These are phyloP conservation scores for Nerophis lumbriciformis DNA, from an alignment of 2,113 vertebrate genomes.

Conservation along the genomic window DNA sequence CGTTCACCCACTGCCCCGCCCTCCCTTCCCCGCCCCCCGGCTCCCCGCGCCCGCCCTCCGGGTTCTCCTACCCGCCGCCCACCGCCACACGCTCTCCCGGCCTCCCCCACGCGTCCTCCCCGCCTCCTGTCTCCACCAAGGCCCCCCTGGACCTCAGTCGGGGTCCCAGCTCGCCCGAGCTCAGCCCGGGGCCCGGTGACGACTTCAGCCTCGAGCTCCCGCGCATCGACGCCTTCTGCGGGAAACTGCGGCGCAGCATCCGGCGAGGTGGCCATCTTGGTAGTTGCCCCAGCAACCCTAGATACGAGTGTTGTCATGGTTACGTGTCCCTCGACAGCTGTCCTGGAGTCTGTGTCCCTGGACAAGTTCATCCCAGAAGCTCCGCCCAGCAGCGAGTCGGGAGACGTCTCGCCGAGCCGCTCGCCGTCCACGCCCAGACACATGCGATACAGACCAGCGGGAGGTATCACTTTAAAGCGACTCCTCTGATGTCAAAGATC, in stretches of 20 bases:
- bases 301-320: background rate
- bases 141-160: constrained; percentile 82
- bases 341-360: constrained; percentile 79
- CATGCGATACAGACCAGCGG: constrained; percentile 80
- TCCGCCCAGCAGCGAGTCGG: constrained; percentile 62
- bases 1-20: constrained; percentile 70
- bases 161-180: constrained; percentile 80
- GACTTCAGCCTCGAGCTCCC: constrained; percentile 78
- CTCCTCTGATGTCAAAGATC: too few species aligned
- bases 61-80: constrained; percentile 51
- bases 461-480: constrained; percentile 68
- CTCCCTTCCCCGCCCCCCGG: constrained; percentile 62
- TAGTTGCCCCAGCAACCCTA: too few species aligned
- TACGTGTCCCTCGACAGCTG: constrained; percentile 62
- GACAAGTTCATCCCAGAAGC: constrained; percentile 83
- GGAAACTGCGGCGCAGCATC: constrained; percentile 85
- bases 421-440: constrained; percentile 86
- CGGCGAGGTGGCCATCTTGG: constrained; percentile 71
- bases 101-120: constrained; percentile 49
- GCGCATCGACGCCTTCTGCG: constrained; percentile 79
- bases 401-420: constrained; percentile 82
- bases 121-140: constrained; percentile 67
- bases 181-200: constrained; percentile 72
- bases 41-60: constrained; percentile 65
- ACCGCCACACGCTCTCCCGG: constrained; percentile 47